Base-by-base conservation (phyloP, 92 coral and sea anemone genomes). In the Desmophyllum pertusum region DNA sequence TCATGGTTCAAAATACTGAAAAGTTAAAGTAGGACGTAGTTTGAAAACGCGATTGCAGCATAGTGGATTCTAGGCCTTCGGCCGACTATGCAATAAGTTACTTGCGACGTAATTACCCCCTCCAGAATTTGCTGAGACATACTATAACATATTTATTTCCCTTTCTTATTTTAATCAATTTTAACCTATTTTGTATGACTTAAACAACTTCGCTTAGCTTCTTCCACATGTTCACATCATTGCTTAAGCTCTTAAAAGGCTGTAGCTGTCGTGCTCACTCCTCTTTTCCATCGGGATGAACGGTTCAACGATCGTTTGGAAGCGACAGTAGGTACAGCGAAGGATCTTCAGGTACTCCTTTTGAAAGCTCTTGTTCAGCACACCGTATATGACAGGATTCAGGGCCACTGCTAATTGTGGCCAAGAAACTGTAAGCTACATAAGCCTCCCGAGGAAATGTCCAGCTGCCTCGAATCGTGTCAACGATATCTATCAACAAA, bases 371-470 rank as follows among this genome's bases (percentile, higher is more conserved):
- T 86, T 86, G 43, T 89, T 89, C 86, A 89, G 68, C 36, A 89
- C 77, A 19, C 92, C 89, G 73, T 89, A 89, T 23, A 85, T 79
- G 70, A 89, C 31, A 14, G 92, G 89, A 65, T 89, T 89, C 0
- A 89, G 45, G 10, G 88, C 71, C n/a, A 64, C 92, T 89, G 70
- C 86, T 84, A 25, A 89, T 41, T 2, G 77, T 52, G 1, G 82
- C 86, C 30, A 89, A 81, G 33, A 79, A 89, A 39, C 77, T 89
- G 30, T 84, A 89, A 7, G 80, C 75, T 4, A 83, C 45, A 51
- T 89, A 89, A 18, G 80, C 92, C 19, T 35, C 64, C 15, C 92
- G 66, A 8, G 92, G 82, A 13, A 89, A 75, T 19, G 81, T 72
- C 86, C 86, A 89, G 9, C 43, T 81, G 17, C 89, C 92, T 0